Base-by-base conservation (phyloP, 2,797 vertebrate genomes). In the Carapus acus region DNA sequence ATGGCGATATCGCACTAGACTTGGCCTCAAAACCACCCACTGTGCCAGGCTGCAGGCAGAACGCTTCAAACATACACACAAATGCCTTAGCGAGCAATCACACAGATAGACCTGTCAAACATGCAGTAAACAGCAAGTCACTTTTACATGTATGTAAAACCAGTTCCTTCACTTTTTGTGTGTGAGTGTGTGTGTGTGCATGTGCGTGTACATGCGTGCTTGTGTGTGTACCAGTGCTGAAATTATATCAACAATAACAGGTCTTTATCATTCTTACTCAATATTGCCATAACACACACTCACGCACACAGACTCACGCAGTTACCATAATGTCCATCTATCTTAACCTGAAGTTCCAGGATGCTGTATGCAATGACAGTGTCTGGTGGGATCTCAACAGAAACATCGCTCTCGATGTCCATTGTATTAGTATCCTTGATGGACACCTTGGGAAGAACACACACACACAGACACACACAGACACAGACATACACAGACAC, bases 311-410 rank as follows among this genome's bases (percentile, higher is more conserved):
- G 39, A 41, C 27, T 37, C 16, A 27, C 38, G 36, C 8, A 54
- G 77, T 90, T 74, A 98, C 95, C 87, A 14, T 86, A 95, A 8
- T 82, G 81, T 36, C 95, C 94, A 0, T 84, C 73, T 4, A 46
- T 74, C 42, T 88, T 89, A 55, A 97, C 76, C 4, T 84, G 82
- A 43, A 98, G 73, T 56, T 96, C 91, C 7, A 88, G 80, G 50
- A 96, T 63, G 49, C 91, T 80, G 0, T 91, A 98, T 3, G 94
- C 94, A 15, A 97, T 77, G 33, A 93, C 72, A 0, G 94, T 92
- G 15, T 76, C 56, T 2, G 89, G 62, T 1, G 91, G 94, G 64
- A 97, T 93, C 78, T 91, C 88, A 65, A 96, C 54, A 19, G 84
- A 81, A 58, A 93, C 83, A 0, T 79, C 87, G 12, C 80, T 83